These are phyloP conservation scores for Sycophila sp. DNA, from an alignment of 1,140 invertebrate species.

Conservation along the genomic window DNA sequence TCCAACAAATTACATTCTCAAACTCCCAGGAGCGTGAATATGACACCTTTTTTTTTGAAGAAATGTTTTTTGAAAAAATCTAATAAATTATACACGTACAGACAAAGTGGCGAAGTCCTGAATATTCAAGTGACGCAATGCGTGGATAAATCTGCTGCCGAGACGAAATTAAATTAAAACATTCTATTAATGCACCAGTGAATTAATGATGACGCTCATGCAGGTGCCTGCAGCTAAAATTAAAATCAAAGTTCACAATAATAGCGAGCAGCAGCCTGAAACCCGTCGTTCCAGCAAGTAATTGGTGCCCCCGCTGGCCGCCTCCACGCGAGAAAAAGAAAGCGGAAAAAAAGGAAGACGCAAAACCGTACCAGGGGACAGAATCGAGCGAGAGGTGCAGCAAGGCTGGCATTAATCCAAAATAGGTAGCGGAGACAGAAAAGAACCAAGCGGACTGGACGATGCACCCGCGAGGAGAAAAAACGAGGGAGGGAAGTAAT, in stretches of 20 bases:
- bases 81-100: too few relatives aligned
- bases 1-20: too few relatives aligned
- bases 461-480: constrained; percentile 55
- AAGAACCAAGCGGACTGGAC: constrained; percentile 42
- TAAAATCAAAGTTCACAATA: constrained; percentile 9
- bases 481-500: constrained; percentile 41
- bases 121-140: too few relatives aligned
- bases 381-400: not conserved
- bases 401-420: constrained; percentile 56
- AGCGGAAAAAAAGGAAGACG: not conserved
- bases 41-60: too few relatives aligned
- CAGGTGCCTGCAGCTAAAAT: not conserved
- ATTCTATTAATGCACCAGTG: not conserved
- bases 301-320: constrained; percentile 13
- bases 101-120: too few relatives aligned
- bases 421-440: constrained; percentile 44
- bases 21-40: too few relatives aligned
- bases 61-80: too few relatives aligned
- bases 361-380: constrained; percentile 7
- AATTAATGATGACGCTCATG: too few relatives aligned
- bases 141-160: too few relatives aligned
- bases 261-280: constrained; percentile 1
- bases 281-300: too few relatives aligned
- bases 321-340: constrained; percentile 12
- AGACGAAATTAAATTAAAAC: too few relatives aligned